phyloP scores from a whole-genome alignment of 1,140 invertebrate genomes.

The Drosophila sp. region DNA sequence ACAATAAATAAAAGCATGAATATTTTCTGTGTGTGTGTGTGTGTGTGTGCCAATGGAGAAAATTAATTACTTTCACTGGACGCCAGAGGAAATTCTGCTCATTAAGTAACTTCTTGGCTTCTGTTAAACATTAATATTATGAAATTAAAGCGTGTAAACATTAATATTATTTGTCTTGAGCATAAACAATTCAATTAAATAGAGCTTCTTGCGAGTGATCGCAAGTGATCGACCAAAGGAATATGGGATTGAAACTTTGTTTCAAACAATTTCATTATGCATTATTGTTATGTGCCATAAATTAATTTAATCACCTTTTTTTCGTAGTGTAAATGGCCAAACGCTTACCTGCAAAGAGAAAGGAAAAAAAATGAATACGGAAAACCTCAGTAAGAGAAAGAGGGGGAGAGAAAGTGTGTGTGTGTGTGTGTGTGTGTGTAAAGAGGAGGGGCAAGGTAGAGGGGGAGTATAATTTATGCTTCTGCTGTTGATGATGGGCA shows the following conservation, averaged over 20 bases:
- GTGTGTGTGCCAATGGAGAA: slow-evolving; percentile 21
- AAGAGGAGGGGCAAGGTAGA: neutral
- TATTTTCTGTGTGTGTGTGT: slow-evolving; percentile 29
- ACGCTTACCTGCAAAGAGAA: slow-evolving; percentile 50
- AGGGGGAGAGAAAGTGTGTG: neutral
- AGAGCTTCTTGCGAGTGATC: neutral
- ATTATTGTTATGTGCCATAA: neutral
- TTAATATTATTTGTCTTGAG: slow-evolving; percentile 27
- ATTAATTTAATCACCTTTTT: slow-evolving; percentile 15
- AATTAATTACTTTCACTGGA: slow-evolving; percentile 66
- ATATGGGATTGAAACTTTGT: neutral
- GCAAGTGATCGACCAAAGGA: too few species aligned
- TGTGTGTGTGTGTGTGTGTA: too few species aligned
- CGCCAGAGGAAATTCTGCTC: slow-evolving; percentile 23
- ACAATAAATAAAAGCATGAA: slow-evolving; percentile 30
- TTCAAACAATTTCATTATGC: neutral
- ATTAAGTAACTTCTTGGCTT: slow-evolving; percentile 50
- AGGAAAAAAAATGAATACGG: slow-evolving; percentile 13
- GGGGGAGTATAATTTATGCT: slow-evolving; percentile 34
- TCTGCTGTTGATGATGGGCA: slow-evolving; percentile 41
- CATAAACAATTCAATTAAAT: slow-evolving; percentile 1
- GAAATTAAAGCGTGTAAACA: neutral
- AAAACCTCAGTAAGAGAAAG: neutral
- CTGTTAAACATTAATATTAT: slow-evolving; percentile 5
- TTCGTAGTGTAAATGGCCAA: neutral